Base-by-base conservation (phyloP, 2,797 vertebrate genomes). In the Smutsia gigantea region DNA sequence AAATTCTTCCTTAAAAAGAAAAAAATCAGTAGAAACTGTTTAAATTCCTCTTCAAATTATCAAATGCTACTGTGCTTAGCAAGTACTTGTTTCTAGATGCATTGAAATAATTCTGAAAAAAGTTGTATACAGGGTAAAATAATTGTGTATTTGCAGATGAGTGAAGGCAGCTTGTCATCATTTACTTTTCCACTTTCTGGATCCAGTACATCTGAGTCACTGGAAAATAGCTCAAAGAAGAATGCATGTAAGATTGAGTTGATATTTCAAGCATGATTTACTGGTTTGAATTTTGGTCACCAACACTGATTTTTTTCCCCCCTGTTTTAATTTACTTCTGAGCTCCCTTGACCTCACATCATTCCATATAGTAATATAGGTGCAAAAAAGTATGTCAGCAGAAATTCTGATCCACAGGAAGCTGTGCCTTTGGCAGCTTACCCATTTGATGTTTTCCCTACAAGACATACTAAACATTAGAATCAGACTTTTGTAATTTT, bases 241-340 rank as follows among this genome's bases (percentile, higher is more conserved):
- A 99, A 98, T 69, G 98, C 99, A 49, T 68, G 99, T 99, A 99
- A 99, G 99, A 89, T n/a, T 85, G 69, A n/a, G 39, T 93, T 69
- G 17, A 0, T 90, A 19, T n/a, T 71, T 96, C 75, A 71, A 79
- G 31, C 27, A 34, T 79, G 53, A 68, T 66, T 78, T 71, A 59
- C 14, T 79, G n/a, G 39, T 72, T 88, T 94, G 66, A 66, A 66
- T 84, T 88, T 75, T 78, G 77, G 6, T 61, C 49, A 14, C 71
- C 63, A 69, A 63, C 31, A 55, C 61, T 46, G 29, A 11, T 13
- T 72, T 27, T 92, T 46, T 55, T 85, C 4, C 11, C 29, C 25
- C 79, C 39, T 74, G 0, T 23, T 78, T 87, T 51, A 68, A 14
- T 71, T 95, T 57, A 66, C 59, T 7, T 83, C 46, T 79, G 49